Percentiles rank a stretch among this genome's conserved stretches.
Evolutionary conservation across 2,888 invertebrate species (phyloP).

Genomic region (Ennomos erosarius): DNA sequence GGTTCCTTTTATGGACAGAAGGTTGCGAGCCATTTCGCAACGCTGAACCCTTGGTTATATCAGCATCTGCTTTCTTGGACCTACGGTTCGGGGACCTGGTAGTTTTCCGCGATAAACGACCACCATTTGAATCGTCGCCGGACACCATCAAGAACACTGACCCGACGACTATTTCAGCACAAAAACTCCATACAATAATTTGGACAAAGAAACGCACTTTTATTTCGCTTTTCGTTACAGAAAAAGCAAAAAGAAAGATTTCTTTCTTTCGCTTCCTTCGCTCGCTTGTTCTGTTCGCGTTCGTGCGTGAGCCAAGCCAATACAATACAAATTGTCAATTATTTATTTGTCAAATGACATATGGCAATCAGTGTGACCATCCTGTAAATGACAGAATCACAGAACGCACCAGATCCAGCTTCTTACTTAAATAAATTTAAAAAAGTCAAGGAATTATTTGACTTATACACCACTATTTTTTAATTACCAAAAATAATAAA

Average conservation of each 20-base stretch:
- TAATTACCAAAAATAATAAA: too few relatives aligned
- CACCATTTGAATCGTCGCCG: constrained; percentile 85
- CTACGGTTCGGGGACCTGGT: constrained; percentile 88
- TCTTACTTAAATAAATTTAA: too few relatives aligned
- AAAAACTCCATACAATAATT: constrained; percentile 73
- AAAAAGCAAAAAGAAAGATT: constrained; percentile 12
- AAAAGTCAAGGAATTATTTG: too few relatives aligned
- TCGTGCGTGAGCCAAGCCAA: constrained; percentile 33
- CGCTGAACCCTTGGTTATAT: constrained; percentile 86
- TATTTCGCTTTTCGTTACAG: constrained; percentile 42
- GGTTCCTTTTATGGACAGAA: constrained; percentile 94
- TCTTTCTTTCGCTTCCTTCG: not conserved
- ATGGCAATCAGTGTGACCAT: too few relatives aligned
- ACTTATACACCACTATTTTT: too few relatives aligned
- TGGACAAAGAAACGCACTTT: constrained; percentile 73
- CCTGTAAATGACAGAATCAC: too few relatives aligned
- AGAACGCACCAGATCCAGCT: too few relatives aligned
- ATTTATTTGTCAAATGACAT: too few relatives aligned
- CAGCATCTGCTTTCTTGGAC: constrained; percentile 87
- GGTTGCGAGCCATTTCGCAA: constrained; percentile 86
- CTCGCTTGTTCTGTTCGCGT: too few relatives aligned
- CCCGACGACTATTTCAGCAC: constrained; percentile 69
- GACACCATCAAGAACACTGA: constrained; percentile 84
- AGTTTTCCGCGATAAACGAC: constrained; percentile 88
- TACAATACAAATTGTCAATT: too few relatives aligned